These are phyloP conservation scores for Illadopsis cleaveri DNA, from an alignment of 2,113 vertebrate species.

Conservation along the genomic window DNA sequence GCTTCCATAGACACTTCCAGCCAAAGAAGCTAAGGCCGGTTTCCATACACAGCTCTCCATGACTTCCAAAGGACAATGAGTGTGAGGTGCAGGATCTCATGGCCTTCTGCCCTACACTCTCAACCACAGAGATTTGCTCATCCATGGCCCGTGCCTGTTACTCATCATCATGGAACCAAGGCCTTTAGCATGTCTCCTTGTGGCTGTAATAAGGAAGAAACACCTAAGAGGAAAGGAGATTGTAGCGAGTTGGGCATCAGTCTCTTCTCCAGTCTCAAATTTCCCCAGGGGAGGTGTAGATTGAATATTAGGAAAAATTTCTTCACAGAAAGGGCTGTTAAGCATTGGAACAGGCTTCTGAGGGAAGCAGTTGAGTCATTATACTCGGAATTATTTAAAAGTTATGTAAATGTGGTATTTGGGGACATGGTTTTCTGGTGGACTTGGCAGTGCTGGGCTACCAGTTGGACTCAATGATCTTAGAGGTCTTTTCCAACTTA, in stretches of 20 bases:
- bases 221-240: background rate
- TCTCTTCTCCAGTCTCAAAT: background rate
- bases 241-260: rapidly evolving
- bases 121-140: background rate
- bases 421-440: background rate
- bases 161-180: background rate
- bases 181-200: background rate
- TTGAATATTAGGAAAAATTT: background rate
- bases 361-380: background rate
- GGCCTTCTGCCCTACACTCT: background rate
- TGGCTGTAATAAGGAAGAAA: background rate
- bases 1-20: background rate
- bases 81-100: background rate
- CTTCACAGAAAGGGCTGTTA: background rate
- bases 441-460: background rate
- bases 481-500: background rate
- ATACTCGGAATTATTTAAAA: background rate
- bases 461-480: background rate
- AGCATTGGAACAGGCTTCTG: background rate
- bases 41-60: background rate
- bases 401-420: background rate
- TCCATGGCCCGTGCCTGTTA: rapidly evolving
- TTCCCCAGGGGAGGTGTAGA: background rate
- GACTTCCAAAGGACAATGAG: background rate
- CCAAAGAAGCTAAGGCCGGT: background rate